Evolutionary conservation across 2,113 vertebrate species (phyloP).

Genomic region (Elachura formosa): DNA sequence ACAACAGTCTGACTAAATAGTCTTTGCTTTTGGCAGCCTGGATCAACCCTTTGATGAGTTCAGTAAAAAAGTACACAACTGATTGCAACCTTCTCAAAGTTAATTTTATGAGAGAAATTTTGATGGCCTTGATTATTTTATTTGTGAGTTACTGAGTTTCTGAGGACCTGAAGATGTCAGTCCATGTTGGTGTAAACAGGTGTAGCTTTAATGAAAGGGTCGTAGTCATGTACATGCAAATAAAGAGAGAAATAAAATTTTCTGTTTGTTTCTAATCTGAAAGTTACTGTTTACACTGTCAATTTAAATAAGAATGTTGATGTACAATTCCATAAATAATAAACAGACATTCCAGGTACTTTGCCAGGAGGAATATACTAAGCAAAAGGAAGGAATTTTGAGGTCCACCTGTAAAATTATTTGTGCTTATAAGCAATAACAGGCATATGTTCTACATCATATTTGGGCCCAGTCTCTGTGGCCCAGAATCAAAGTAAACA

Average conservation of each 20-base stretch:
- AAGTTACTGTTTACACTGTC: neutral
- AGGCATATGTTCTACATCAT: slow-evolving; percentile 76
- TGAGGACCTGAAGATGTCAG: neutral
- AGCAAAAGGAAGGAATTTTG: slow-evolving; percentile 51
- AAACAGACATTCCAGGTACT: slow-evolving; percentile 35
- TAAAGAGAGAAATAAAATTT: neutral
- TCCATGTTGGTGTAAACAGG: neutral
- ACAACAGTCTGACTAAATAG: slow-evolving; percentile 50
- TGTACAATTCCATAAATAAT: slow-evolving; percentile 58
- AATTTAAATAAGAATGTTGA: slow-evolving; percentile 40
- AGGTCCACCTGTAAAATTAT: slow-evolving; percentile 79
- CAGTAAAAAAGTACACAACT: neutral
- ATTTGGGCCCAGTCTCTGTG: slow-evolving; percentile 67
- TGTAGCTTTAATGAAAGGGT: neutral
- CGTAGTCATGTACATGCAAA: neutral
- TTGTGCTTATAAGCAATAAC: slow-evolving; percentile 69
- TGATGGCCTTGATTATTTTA: neutral
- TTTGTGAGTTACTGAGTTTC: neutral
- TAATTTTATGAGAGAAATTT: slow-evolving; percentile 23
- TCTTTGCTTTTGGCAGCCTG: slow-evolving; percentile 49
- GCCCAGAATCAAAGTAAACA: slow-evolving; percentile 78
- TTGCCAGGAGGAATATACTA: slow-evolving; percentile 46
- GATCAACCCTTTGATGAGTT: slow-evolving; percentile 54
- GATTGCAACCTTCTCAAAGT: neutral
- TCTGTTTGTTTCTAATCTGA: slow-evolving; percentile 25